These are phyloP conservation scores for Petrocephalus sullivani DNA, from an alignment of 2,797 vertebrate genomes.

Conservation along the genomic window DNA sequence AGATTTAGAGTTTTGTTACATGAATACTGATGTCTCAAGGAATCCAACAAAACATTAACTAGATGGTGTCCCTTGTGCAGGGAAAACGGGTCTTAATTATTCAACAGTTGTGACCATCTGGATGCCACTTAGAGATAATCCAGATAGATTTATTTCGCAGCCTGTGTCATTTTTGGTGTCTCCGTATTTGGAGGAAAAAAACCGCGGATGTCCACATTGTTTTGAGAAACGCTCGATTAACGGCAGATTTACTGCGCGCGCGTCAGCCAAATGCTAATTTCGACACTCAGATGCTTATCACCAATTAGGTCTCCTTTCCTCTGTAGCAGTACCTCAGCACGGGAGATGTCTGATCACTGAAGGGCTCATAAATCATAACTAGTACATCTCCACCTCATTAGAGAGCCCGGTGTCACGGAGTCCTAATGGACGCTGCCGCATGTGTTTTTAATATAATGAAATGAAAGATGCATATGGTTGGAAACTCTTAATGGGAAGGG, in stretches of 20 bases:
- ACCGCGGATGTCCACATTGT: background rate
- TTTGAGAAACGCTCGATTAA: background rate
- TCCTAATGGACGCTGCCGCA: slow-evolving; percentile 35
- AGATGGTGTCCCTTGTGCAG: background rate
- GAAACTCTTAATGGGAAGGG: background rate
- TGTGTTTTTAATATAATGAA: slow-evolving; percentile 46
- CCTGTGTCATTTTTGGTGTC: background rate
- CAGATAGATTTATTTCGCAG: background rate
- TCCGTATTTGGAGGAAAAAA: background rate
- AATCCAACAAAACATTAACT: background rate
- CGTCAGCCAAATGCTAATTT: background rate
- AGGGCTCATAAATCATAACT: background rate
- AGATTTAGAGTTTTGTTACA: background rate
- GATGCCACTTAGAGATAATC: background rate
- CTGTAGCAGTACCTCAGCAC: background rate
- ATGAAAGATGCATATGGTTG: slow-evolving; percentile 27
- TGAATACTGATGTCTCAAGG: background rate
- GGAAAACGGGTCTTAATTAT: background rate
- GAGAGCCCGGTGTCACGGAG: slow-evolving; percentile 33
- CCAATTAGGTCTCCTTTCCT: background rate
- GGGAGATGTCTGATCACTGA: background rate
- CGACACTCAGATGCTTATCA: background rate
- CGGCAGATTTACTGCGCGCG: background rate
- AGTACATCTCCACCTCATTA: slow-evolving; percentile 33
- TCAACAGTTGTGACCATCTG: background rate